Evolutionary conservation across 2,888 invertebrate species (phyloP).

Genomic region (Rotaria macrura): DNA sequence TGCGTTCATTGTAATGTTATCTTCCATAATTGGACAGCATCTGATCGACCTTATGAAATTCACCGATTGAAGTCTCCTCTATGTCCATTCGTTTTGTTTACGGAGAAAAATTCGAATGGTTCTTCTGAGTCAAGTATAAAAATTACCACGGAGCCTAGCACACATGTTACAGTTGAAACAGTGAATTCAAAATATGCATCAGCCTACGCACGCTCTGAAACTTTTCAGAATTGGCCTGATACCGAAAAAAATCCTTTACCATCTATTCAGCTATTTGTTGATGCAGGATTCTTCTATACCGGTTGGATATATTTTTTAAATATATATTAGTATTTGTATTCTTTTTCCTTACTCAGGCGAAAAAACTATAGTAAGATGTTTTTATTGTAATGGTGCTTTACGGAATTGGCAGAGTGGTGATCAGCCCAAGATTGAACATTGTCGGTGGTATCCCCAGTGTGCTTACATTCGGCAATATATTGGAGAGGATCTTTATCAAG

Average conservation of each 20-base stretch:
- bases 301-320: not conserved
- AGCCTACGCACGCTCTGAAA: not conserved
- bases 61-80: constrained; percentile 6
- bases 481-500: constrained; percentile 55
- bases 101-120: not conserved
- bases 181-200: not conserved
- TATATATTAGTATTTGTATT: not conserved
- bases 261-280: not conserved
- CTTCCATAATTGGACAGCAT: not conserved
- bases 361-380: constrained; percentile 79
- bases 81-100: not conserved
- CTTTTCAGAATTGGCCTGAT: not conserved
- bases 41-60: not conserved
- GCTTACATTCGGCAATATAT: constrained; percentile 68
- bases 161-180: not conserved
- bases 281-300: not conserved
- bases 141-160: not conserved
- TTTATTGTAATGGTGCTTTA: constrained; percentile 73
- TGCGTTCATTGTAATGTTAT: not conserved
- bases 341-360: constrained; percentile 47
- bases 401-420: constrained; percentile 83
- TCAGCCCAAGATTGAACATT: constrained; percentile 87
- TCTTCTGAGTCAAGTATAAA: not conserved
- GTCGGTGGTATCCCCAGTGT: constrained; percentile 79
- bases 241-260: not conserved